Evolutionary conservation across 2,888 invertebrate species (phyloP).

Genomic region (Pollenia angustigena): DNA sequence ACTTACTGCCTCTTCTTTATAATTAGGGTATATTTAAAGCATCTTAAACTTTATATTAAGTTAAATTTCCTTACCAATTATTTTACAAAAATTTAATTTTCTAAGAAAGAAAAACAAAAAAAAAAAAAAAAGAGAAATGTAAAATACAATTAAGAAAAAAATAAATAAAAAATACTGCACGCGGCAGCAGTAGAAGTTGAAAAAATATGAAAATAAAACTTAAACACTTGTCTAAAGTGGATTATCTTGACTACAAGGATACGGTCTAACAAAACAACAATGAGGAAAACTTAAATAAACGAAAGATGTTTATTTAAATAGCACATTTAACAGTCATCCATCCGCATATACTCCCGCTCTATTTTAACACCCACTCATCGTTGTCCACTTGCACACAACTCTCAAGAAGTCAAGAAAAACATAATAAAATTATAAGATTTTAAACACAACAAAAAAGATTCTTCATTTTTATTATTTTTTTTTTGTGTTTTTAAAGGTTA

Average conservation of each 20-base stretch:
- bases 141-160: slow-evolving; percentile 7
- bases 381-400: slow-evolving; percentile 18
- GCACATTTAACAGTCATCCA: slow-evolving; percentile 47
- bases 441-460: slow-evolving; percentile 1
- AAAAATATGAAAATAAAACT: slow-evolving; percentile 47
- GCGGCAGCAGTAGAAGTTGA: slow-evolving; percentile 5
- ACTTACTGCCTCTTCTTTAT: too few species aligned
- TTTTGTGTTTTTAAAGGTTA: slow-evolving; percentile 6
- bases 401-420: slow-evolving; percentile 15
- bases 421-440: slow-evolving; percentile 23
- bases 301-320: slow-evolving; percentile 52
- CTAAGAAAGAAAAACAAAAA: background rate
- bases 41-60: background rate
- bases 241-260: slow-evolving; percentile 59
- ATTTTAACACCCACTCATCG: slow-evolving; percentile 5
- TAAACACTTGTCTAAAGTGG: slow-evolving; percentile 67
- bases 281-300: slow-evolving; percentile 10
- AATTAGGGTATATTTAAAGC: background rate
- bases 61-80: background rate
- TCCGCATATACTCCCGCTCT: slow-evolving; percentile 1
- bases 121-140: background rate
- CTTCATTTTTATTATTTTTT: background rate
- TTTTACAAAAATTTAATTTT: too few species aligned
- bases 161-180: background rate
- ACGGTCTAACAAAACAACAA: slow-evolving; percentile 2